phyloP scores from a whole-genome alignment of 2,888 invertebrate species.

The Idaea dimidiata region DNA sequence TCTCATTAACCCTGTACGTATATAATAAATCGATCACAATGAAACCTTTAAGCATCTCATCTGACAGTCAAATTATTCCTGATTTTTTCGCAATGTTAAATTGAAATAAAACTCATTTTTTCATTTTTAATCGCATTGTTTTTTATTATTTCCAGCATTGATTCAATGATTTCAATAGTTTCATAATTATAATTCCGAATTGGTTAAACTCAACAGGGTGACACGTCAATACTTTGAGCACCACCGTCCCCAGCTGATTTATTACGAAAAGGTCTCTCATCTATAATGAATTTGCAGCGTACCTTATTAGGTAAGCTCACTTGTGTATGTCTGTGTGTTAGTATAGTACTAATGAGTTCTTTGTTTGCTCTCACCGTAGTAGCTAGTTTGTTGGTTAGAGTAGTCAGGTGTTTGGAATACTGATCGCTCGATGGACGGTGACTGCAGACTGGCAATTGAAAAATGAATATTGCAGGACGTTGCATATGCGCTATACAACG shows the following conservation, averaged over 20 bases:
- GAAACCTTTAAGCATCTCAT: too few species aligned
- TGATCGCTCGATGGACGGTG: not conserved
- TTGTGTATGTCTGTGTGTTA: constrained; percentile 41
- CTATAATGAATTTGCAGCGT: constrained; percentile 62
- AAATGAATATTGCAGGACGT: not conserved
- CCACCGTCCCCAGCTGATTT: constrained; percentile 43
- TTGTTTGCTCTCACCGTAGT: constrained; percentile 40
- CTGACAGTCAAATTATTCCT: too few species aligned
- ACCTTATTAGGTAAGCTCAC: constrained; percentile 59
- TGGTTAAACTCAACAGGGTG: too few species aligned
- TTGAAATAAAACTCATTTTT: too few species aligned
- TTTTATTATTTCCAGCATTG: too few species aligned
- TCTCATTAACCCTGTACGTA: too few species aligned
- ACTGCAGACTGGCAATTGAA: not conserved
- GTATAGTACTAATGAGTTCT: constrained; percentile 48
- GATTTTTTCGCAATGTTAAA: too few species aligned
- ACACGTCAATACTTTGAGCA: constrained; percentile 31
- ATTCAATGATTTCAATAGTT: too few species aligned
- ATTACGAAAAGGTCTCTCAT: constrained; percentile 38
- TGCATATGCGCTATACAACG: too few species aligned
- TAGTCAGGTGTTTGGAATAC: constrained; percentile 30
- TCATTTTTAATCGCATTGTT: too few species aligned
- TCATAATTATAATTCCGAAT: too few species aligned
- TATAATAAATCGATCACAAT: too few species aligned
- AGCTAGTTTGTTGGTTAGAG: not conserved